These are phyloP conservation scores for Argyresthia albistria DNA, from an alignment of 2,888 invertebrate genomes.

Conservation along the genomic window DNA sequence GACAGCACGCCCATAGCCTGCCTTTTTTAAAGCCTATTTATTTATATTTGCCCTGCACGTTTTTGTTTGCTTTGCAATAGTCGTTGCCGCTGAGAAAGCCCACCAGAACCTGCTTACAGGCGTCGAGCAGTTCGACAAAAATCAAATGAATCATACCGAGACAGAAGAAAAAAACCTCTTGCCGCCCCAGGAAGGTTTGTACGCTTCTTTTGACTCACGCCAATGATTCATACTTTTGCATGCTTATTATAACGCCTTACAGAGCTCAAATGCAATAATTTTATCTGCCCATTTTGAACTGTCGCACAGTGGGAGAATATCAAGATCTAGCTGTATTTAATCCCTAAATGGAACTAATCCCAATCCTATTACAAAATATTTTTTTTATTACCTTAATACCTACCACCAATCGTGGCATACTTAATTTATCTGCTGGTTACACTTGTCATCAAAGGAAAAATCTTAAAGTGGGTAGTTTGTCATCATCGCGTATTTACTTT, in stretches of 20 bases:
- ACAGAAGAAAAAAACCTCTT: conserved; percentile 83
- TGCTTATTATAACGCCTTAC: not conserved
- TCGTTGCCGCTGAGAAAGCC: conserved; percentile 80
- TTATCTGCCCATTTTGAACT: not conserved
- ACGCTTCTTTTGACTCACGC: conserved; percentile 8
- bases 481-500: too few relatives aligned
- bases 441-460: too few relatives aligned
- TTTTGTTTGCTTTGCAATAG: conserved; percentile 56
- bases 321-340: too few relatives aligned
- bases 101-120: conserved; percentile 80
- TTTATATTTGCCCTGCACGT: conserved; percentile 43
- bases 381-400: too few relatives aligned
- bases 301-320: not conserved
- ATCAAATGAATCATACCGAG: conserved; percentile 80
- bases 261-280: not conserved
- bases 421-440: too few relatives aligned
- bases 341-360: too few relatives aligned
- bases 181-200: conserved; percentile 80
- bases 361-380: too few relatives aligned
- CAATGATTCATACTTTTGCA: not conserved
- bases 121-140: conserved; percentile 81
- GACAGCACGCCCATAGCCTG: too few relatives aligned
- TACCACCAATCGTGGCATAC: too few relatives aligned
- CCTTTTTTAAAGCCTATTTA: conserved; percentile 17
- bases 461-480: too few relatives aligned